phyloP scores from a whole-genome alignment of 2,113 vertebrate species.

The Limanda limanda region DNA sequence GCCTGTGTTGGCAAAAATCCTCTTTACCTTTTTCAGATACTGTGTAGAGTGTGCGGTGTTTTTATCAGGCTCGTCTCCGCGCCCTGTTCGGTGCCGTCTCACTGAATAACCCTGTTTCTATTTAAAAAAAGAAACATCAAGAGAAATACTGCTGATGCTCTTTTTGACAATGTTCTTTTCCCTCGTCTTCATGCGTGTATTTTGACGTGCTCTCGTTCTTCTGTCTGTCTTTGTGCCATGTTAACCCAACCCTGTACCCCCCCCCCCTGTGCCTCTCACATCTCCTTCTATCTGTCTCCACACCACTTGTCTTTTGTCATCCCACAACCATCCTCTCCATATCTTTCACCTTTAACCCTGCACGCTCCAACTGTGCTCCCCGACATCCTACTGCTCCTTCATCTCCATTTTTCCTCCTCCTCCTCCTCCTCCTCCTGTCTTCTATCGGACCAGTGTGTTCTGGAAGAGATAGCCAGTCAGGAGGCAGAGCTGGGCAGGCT shows the following conservation, averaged over 20 bases:
- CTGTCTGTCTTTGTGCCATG: conserved; percentile 38
- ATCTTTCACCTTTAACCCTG: conserved; percentile 31
- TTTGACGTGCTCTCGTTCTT: conserved; percentile 37
- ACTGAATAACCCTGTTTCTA: conserved; percentile 35
- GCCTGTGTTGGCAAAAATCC: conserved; percentile 62
- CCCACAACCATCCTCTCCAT: conserved; percentile 30
- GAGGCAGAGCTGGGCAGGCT: conserved; percentile 92
- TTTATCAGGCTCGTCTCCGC: conserved; percentile 37
- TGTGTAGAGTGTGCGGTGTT: conserved; percentile 8
- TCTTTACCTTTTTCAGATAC: conserved; percentile 46
- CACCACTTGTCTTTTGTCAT: conserved; percentile 30
- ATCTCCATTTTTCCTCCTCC: conserved; percentile 27
- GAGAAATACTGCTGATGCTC: conserved; percentile 54
- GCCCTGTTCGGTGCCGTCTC: conserved; percentile 20
- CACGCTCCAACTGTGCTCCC: conserved; percentile 4
- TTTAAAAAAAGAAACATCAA: conserved; percentile 50
- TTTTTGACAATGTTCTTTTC: conserved; percentile 27
- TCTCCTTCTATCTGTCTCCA: conserved; percentile 16
- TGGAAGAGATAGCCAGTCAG: conserved; percentile 93
- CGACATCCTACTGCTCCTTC: conserved; percentile 25
- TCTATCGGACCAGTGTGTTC: conserved; percentile 89
- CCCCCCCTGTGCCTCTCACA: conserved; percentile 12
- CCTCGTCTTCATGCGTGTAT: conserved; percentile 42
- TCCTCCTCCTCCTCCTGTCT: conserved; percentile 49
- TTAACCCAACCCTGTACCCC: conserved; percentile 34